phyloP scores from a whole-genome alignment of 1,140 invertebrate genomes.

The Atta texana region DNA sequence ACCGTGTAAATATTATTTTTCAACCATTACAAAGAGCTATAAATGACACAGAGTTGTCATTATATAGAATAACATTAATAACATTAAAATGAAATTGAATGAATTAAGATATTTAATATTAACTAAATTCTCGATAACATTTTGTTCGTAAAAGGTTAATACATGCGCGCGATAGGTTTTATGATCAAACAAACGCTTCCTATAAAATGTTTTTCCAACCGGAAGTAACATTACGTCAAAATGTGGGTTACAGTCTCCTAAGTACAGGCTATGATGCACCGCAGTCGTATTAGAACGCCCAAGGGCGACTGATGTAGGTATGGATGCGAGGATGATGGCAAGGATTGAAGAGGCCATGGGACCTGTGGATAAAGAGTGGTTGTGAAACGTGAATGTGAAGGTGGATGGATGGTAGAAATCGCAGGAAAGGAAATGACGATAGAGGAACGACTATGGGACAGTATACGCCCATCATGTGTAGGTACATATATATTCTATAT shows the following conservation, averaged over 20 bases:
- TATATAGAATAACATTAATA: background rate
- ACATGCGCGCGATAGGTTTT: background rate
- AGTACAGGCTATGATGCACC: constrained; percentile 66
- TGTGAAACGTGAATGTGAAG: constrained; percentile 33
- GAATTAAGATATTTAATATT: background rate
- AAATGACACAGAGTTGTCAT: background rate
- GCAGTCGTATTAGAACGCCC: constrained; percentile 72
- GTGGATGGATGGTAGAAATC: constrained; percentile 62
- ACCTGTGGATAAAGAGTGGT: constrained; percentile 16
- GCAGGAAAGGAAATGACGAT: constrained; percentile 74
- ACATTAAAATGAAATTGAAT: background rate
- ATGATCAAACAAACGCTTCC: constrained; percentile 26
- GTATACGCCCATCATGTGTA: constrained; percentile 33
- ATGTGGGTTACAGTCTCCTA: constrained; percentile 76
- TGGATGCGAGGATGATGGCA: constrained; percentile 4
- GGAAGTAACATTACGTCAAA: constrained; percentile 71
- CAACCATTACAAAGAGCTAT: background rate
- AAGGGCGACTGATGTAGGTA: constrained; percentile 55
- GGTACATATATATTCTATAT: constrained; percentile 10
- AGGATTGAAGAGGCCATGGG: constrained; percentile 14
- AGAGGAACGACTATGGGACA: constrained; percentile 55
- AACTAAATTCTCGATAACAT: background rate
- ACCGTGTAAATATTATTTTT: constrained; percentile 27
- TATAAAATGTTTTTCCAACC: constrained; percentile 64
- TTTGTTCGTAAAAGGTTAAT: background rate